Conservation (phyloP, 2,797 vertebrate species). For the Anableps anableps region DNA sequence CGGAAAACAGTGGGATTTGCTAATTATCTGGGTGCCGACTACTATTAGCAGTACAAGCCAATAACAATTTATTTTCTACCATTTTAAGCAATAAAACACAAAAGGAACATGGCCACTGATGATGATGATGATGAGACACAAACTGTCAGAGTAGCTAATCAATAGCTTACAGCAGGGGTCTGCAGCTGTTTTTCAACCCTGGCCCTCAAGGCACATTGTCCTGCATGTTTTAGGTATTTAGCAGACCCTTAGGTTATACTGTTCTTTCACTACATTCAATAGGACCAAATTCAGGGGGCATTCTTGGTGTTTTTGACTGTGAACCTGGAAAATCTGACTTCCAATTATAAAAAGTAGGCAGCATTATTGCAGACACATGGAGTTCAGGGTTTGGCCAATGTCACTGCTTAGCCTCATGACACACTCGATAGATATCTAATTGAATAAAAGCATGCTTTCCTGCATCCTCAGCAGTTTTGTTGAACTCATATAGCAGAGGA, state of each 20-base stretch:
- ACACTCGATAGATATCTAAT: background rate
- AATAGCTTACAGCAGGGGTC: background rate
- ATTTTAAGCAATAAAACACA: background rate
- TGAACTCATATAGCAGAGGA: background rate
- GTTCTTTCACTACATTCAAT: background rate
- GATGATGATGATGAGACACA: no score
- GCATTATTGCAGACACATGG: background rate
- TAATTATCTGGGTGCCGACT: no score
- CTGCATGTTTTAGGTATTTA: no score
- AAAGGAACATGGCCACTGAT: background rate
- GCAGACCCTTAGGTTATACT: background rate
- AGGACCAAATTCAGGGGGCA: no score
- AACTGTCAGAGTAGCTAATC: no score
- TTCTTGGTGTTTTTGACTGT: background rate
- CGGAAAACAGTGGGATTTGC: background rate
- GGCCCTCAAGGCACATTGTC: no score
- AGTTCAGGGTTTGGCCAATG: background rate
- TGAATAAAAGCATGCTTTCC: background rate
- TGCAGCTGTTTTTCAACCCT: no score
- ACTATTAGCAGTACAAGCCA: background rate
- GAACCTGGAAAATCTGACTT: background rate
- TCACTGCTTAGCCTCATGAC: background rate
- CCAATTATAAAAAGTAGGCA: background rate
- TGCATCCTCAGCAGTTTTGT: background rate
- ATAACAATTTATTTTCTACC: background rate